Base-by-base conservation (phyloP, 2,888 invertebrate species). In the Latrodectus hesperus region DNA sequence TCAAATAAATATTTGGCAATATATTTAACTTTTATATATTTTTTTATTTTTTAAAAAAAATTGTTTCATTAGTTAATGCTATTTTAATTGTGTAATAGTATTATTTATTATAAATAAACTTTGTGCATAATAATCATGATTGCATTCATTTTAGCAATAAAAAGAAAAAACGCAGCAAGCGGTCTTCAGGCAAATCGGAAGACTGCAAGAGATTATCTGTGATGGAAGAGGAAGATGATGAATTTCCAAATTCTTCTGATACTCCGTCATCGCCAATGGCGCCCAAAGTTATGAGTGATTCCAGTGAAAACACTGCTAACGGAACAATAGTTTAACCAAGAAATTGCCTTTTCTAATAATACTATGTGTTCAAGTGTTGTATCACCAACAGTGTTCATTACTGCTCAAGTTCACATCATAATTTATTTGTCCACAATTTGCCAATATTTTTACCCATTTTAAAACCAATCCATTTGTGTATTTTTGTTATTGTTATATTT, bases 151-250 rank as follows among this genome's bases (percentile, higher is more conserved):
- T 72, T 52, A 85, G 84, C n/a, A 90, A 89, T 53, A 90, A 89
- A 52, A 95, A 95, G 93, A 95, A 95, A 91, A 93, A 95, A 85
- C 93, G 94, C 78, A 94, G 94, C 88, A 95, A 95, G 92, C 95
- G 94, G 90, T 94, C 95, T 90, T 92, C 93, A 10, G 91, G 93
- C 77, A 92, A 92, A 86, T 93, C 93, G 16, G 94, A 94, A 89
- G 94, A 94, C 90, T 93, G 92, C 88, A 93, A 93, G 91, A 94
- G 96, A 89, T 93, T 97, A 68, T 96, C 97, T 38, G 96, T 96
- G 51, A 97, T 97, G 96, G 95, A 95, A 89, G 96, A 97, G 92
- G 96, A 96, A 89, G 96, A 96, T 90, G 96, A 96, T 92, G 96
- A 96, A 90, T 95, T 95, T 90, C 94, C 94, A 87, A 77, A 77